A percentile compares a stretch with the other conserved stretches of the same genome.
Conservation (phyloP, 2,797 vertebrate genomes). For the Pelodytes ibericus region DNA sequence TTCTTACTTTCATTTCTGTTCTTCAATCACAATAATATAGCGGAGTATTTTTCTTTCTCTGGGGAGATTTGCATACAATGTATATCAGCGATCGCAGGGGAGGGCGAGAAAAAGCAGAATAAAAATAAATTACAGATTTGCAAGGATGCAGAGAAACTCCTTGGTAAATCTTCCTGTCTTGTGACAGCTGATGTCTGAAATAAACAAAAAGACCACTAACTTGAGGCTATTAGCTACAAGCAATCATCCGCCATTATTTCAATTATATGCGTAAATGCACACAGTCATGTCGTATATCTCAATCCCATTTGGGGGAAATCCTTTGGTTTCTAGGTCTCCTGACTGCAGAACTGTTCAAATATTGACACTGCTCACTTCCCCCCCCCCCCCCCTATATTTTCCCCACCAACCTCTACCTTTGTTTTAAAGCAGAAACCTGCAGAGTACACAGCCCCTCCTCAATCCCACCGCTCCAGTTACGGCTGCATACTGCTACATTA, state of each 20-base stretch:
- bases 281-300: conserved; percentile 95
- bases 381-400: no score
- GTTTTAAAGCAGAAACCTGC: conserved; percentile 75
- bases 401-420: conserved; percentile 86
- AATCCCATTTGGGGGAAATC: conserved; percentile 89
- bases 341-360: conserved; percentile 92
- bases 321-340: conserved; percentile 89
- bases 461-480: no score
- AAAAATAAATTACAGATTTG: conserved; percentile 90
- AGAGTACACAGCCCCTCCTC: no score
- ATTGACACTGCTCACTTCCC: conserved; percentile 88
- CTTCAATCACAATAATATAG: conserved; percentile 89
- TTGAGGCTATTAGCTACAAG: conserved; percentile 96
- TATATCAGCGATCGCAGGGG: conserved; percentile 76
- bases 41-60: conserved; percentile 78
- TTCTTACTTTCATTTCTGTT: conserved; percentile 78
- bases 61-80: conserved; percentile 87
- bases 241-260: conserved; percentile 97
- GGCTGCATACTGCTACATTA: no score
- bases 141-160: conserved; percentile 93
- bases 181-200: conserved; percentile 94
- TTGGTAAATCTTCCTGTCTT: conserved; percentile 90
- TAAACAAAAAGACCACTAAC: conserved; percentile 96
- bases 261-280: conserved; percentile 96
- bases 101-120: conserved; percentile 61